These are phyloP conservation scores for Neoarius graeffei DNA, from an alignment of 2,113 vertebrate genomes.

Conservation along the genomic window DNA sequence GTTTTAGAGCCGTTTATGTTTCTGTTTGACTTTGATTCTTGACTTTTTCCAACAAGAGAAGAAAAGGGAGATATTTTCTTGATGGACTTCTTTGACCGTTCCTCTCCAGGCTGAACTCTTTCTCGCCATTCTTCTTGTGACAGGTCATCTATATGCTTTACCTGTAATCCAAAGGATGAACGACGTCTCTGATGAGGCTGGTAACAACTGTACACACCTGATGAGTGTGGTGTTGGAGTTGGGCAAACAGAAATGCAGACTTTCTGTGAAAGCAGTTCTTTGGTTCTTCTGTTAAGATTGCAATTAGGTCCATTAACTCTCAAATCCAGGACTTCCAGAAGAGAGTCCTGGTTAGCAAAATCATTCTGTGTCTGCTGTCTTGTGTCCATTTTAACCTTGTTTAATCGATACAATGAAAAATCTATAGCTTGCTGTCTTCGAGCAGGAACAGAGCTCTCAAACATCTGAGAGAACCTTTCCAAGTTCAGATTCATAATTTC, in stretches of 20 bases:
- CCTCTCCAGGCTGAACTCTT: constrained; percentile 70
- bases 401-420: constrained; percentile 82
- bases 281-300: constrained; percentile 63
- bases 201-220: constrained; percentile 73
- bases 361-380: constrained; percentile 63
- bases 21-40: constrained; percentile 68
- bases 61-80: constrained; percentile 82
- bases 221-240: constrained; percentile 53
- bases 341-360: constrained; percentile 67
- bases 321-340: constrained; percentile 78
- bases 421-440: constrained; percentile 80
- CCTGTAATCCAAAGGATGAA: constrained; percentile 65
- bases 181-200: constrained; percentile 64
- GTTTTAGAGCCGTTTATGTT: constrained; percentile 48
- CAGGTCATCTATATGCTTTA: constrained; percentile 73
- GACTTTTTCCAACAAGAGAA: constrained; percentile 77
- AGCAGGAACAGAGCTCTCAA: constrained; percentile 81
- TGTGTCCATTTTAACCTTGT: constrained; percentile 83
- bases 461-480: constrained; percentile 84
- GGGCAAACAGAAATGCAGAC: constrained; percentile 68
- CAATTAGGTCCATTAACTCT: constrained; percentile 62
- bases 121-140: constrained; percentile 75
- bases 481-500: constrained; percentile 86
- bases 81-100: constrained; percentile 71
- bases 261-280: constrained; percentile 71